Percentiles rank a stretch among this genome's conserved stretches.
Evolutionary conservation across 1,140 invertebrate genomes (phyloP).

Genomic region (Danaus melanippus): DNA sequence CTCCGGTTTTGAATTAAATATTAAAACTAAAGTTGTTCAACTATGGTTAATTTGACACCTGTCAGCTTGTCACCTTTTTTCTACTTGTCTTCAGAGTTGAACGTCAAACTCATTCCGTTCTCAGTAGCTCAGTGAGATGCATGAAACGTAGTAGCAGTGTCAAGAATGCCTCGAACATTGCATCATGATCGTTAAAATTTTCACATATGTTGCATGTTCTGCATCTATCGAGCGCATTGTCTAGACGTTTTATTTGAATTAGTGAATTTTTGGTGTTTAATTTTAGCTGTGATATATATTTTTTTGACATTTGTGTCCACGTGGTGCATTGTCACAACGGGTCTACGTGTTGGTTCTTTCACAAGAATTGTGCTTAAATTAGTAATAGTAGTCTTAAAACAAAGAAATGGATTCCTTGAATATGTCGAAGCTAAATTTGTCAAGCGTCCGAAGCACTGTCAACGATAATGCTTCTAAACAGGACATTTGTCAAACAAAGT

Average conservation of each 20-base stretch:
- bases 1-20: too few species aligned
- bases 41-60: constrained; percentile 2
- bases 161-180: constrained; percentile 32
- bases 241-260: constrained; percentile 12
- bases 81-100: neutral
- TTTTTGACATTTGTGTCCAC: constrained; percentile 64
- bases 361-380: constrained; percentile 27
- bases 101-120: constrained; percentile 14
- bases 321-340: constrained; percentile 54
- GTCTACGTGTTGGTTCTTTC: constrained; percentile 57
- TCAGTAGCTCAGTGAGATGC: constrained; percentile 14
- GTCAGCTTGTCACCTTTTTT: constrained; percentile 1
- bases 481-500: constrained; percentile 37
- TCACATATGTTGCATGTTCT: constrained; percentile 11
- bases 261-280: constrained; percentile 14
- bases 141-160: constrained; percentile 21
- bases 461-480: constrained; percentile 37
- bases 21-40: too few species aligned
- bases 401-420: constrained; percentile 56
- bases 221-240: neutral
- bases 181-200: constrained; percentile 22
- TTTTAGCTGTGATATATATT: constrained; percentile 23
- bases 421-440: constrained; percentile 59
- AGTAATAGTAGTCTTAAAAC: constrained; percentile 28
- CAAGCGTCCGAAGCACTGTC: constrained; percentile 44